Conservation (phyloP, 2,888 invertebrate genomes). For the Cinara cedri region DNA sequence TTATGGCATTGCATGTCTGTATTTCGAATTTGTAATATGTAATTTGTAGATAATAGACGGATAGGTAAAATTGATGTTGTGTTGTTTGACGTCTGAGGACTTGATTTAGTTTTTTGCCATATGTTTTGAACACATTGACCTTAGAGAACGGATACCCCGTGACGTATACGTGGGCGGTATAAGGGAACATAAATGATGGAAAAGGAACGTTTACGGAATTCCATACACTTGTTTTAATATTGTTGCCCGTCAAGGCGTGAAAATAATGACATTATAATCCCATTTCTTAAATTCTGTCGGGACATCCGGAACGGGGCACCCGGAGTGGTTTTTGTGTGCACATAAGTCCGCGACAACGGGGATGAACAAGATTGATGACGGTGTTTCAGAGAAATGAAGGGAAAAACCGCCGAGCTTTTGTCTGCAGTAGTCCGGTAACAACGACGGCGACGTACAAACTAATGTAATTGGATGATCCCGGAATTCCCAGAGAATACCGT, state of each 20-base stretch:
- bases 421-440: conserved; percentile 47
- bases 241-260: conserved; percentile 55
- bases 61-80: not conserved
- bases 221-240: conserved; percentile 56
- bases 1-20: no score
- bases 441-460: conserved; percentile 33
- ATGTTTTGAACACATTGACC: not conserved
- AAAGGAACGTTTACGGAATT: conserved; percentile 46
- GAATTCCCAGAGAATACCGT: conserved; percentile 37
- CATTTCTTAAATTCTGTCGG: conserved; percentile 56
- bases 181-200: not conserved
- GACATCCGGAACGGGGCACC: conserved; percentile 50
- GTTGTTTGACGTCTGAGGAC: not conserved
- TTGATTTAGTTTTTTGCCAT: not conserved
- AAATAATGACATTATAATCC: conserved; percentile 56
- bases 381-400: conserved; percentile 54
- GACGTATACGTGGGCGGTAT: not conserved
- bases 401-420: conserved; percentile 54
- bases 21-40: no score
- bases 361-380: conserved; percentile 57
- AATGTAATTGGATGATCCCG: conserved; percentile 57
- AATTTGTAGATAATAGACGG: no score
- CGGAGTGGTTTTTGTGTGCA: conserved; percentile 54
- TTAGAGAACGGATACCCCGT: not conserved
- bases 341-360: conserved; percentile 55